Evolutionary conservation across 2,113 vertebrate species (phyloP).

Genomic region (Nansenia antarctica): DNA sequence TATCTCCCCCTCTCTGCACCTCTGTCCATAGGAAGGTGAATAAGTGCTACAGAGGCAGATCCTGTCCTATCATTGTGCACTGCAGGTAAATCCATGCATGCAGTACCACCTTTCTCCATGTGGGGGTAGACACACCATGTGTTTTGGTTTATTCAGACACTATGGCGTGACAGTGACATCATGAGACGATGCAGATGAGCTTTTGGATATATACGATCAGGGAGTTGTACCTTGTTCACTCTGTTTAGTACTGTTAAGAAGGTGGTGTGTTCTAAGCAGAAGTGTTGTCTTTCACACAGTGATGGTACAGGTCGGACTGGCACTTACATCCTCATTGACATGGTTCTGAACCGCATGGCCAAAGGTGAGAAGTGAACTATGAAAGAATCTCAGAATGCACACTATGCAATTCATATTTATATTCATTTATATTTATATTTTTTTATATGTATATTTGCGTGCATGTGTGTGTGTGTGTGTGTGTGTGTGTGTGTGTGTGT

Average conservation of each 20-base stretch:
- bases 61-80: conserved; percentile 97
- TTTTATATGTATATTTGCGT: conserved; percentile 1
- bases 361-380: too few relatives aligned
- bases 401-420: too few relatives aligned
- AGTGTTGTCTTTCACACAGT: conserved; percentile 71
- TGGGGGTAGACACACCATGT: conserved; percentile 7
- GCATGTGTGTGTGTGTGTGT: conserved; percentile 15
- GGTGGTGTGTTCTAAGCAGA: not conserved
- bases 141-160: not conserved
- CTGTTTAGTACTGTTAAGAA: not conserved
- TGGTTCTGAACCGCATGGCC: conserved; percentile 98
- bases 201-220: not conserved
- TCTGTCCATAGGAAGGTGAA: conserved; percentile 94
- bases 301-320: conserved; percentile 93
- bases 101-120: conserved; percentile 31
- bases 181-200: not conserved
- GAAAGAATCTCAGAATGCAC: too few relatives aligned
- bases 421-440: too few relatives aligned
- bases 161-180: not conserved
- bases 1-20: conserved; percentile 11
- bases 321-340: conserved; percentile 94
- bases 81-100: conserved; percentile 85
- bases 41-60: conserved; percentile 97
- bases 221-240: not conserved
- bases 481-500: conserved; percentile 3